Conservation (phyloP, 2,888 invertebrate species). For the Drosophila prolongata region DNA sequence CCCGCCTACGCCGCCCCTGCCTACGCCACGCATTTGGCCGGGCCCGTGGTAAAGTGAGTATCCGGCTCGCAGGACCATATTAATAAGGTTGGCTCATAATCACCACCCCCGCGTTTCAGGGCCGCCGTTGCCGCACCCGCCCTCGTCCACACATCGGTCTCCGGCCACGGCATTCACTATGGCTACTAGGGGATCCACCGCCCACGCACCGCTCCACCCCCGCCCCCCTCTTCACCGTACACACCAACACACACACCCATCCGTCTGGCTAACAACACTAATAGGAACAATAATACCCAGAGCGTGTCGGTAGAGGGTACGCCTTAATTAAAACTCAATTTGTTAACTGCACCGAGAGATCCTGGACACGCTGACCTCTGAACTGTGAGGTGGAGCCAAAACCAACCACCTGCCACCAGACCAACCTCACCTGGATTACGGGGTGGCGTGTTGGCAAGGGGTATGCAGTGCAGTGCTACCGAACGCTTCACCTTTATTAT, state of each 20-base stretch:
- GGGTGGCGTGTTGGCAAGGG: neutral
- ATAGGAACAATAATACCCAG: slow-evolving; percentile 45
- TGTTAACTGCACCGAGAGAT: slow-evolving; percentile 28
- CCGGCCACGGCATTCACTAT: slow-evolving; percentile 84
- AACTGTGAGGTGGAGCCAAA: neutral
- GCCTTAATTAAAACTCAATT: slow-evolving; percentile 51
- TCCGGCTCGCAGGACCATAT: slow-evolving; percentile 6
- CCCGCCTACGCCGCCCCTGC: slow-evolving; percentile 61
- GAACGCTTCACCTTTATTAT: slow-evolving; percentile 13
- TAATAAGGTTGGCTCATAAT: slow-evolving; percentile 59
- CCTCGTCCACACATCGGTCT: slow-evolving; percentile 83
- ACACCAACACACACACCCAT: neutral
- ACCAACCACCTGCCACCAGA: too few relatives aligned
- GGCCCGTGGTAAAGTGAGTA: slow-evolving; percentile 83
- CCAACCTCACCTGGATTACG: slow-evolving; percentile 6
- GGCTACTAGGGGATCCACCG: slow-evolving; percentile 76
- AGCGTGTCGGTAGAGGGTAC: slow-evolving; percentile 40
- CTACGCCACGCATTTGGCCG: slow-evolving; percentile 77
- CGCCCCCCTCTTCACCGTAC: neutral
- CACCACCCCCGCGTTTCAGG: slow-evolving; percentile 1
- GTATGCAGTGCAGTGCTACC: neutral
- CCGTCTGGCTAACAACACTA: slow-evolving; percentile 21
- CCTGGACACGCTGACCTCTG: slow-evolving; percentile 2
- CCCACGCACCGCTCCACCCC: slow-evolving; percentile 1
- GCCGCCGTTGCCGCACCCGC: slow-evolving; percentile 73